Percentiles rank a stretch among this genome's conserved stretches.
Evolutionary conservation across 2,113 vertebrate species (phyloP).

Genomic region (Daphoenositta chrysoptera): DNA sequence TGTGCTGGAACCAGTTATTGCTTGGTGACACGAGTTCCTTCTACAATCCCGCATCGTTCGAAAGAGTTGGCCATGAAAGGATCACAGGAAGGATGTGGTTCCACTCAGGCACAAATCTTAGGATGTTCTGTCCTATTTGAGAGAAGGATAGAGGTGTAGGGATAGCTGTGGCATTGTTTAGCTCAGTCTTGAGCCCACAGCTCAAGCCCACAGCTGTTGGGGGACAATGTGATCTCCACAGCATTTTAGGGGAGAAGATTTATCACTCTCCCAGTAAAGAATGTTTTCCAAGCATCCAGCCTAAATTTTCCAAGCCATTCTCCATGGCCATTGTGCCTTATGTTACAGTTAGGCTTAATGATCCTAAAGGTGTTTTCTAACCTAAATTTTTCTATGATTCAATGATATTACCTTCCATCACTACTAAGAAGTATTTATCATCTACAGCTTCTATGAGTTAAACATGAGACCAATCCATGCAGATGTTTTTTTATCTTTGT

Average conservation of each 20-base stretch:
- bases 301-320: background rate
- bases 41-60: background rate
- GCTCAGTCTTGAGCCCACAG: background rate
- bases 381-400: background rate
- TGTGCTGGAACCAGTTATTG: background rate
- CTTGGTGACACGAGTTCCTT: background rate
- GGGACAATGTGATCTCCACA: background rate
- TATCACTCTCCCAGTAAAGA: background rate
- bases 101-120: background rate
- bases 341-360: background rate
- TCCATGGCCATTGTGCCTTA: background rate
- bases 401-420: background rate
- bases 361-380: background rate
- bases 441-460: background rate
- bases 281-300: background rate
- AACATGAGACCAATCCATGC: background rate
- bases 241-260: background rate
- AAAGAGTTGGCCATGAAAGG: background rate
- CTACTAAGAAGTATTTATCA: background rate
- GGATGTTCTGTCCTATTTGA: background rate
- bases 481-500: background rate
- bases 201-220: background rate
- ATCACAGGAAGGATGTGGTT: background rate
- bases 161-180: background rate
- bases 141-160: background rate